Percentiles rank a stretch among this genome's conserved stretches.
These are phyloP conservation scores for Leptinotarsa juncta DNA, from an alignment of 2,888 invertebrate species.

Conservation along the genomic window DNA sequence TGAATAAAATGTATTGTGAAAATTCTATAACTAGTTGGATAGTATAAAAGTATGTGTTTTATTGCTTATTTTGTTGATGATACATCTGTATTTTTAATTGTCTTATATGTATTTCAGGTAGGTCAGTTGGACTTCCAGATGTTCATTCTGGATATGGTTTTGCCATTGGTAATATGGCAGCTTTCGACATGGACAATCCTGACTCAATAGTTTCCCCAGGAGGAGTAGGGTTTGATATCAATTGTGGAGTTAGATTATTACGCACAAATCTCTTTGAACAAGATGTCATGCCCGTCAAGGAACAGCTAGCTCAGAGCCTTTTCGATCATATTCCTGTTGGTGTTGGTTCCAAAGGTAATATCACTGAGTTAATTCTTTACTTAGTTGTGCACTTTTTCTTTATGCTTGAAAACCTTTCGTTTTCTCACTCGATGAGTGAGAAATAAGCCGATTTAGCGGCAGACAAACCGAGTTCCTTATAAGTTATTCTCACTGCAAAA, in stretches of 20 bases:
- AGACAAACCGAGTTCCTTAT: too few relatives aligned
- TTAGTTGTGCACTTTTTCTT: too few relatives aligned
- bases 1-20: too few relatives aligned
- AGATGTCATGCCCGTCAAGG: constrained; percentile 94
- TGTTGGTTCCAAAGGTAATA: constrained; percentile 92
- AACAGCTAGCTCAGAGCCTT: constrained; percentile 94
- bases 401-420: too few relatives aligned
- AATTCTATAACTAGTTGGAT: too few relatives aligned
- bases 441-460: too few relatives aligned
- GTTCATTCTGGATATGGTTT: constrained; percentile 99
- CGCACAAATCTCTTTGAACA: constrained; percentile 94
- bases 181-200: constrained; percentile 95
- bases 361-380: too few relatives aligned
- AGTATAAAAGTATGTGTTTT: neutral
- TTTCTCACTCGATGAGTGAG: too few relatives aligned
- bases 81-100: neutral
- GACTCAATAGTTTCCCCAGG: constrained; percentile 94
- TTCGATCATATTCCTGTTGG: constrained; percentile 99
- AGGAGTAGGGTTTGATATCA: constrained; percentile 95
- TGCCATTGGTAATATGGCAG: constrained; percentile 99
- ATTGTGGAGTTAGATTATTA: constrained; percentile 92
- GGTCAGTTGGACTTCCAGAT: constrained; percentile 94
- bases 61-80: neutral
- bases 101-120: constrained; percentile 48
- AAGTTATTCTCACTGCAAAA: too few relatives aligned